These are phyloP conservation scores for Stigmatopora argus DNA, from an alignment of 2,113 vertebrate genomes.

Conservation along the genomic window DNA sequence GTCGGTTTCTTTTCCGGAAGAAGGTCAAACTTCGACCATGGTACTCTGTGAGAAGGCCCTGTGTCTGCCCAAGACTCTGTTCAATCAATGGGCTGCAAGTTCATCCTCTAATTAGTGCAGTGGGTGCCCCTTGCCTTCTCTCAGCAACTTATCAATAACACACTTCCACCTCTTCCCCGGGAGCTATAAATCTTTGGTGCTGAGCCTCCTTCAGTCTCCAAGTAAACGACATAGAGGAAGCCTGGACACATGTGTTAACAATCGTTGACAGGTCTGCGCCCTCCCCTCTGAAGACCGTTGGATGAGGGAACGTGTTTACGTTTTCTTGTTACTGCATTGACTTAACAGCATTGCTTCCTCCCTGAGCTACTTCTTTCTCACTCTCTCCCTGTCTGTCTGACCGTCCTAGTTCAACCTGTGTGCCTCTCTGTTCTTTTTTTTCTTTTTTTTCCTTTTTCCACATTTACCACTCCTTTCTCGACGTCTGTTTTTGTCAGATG, in stretches of 20 bases:
- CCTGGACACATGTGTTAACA: slow-evolving; percentile 68
- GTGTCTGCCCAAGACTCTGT: slow-evolving; percentile 42
- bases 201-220: slow-evolving; percentile 53
- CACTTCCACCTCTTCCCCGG: slow-evolving; percentile 67
- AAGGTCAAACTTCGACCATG: slow-evolving; percentile 33
- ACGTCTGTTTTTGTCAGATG: slow-evolving; percentile 17
- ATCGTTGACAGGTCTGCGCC: slow-evolving; percentile 52
- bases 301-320: slow-evolving; percentile 48
- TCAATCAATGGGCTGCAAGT: slow-evolving; percentile 65
- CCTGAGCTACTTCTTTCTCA: slow-evolving; percentile 6
- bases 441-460: slow-evolving; percentile 19
- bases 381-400: neutral
- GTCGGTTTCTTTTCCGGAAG: slow-evolving; percentile 29
- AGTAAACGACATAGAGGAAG: slow-evolving; percentile 56
- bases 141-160: slow-evolving; percentile 73
- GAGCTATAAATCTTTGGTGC: slow-evolving; percentile 71
- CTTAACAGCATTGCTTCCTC: slow-evolving; percentile 25
- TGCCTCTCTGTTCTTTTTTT: slow-evolving; percentile 18
- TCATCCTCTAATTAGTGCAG: slow-evolving; percentile 73
- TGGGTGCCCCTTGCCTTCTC: slow-evolving; percentile 55
- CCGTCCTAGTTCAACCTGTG: slow-evolving; percentile 5
- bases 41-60: slow-evolving; percentile 35
- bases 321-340: slow-evolving; percentile 46
- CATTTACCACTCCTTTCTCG: neutral
- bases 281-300: slow-evolving; percentile 33